phyloP scores from a whole-genome alignment of 2,888 invertebrate genomes.

The Spialia ferax region DNA sequence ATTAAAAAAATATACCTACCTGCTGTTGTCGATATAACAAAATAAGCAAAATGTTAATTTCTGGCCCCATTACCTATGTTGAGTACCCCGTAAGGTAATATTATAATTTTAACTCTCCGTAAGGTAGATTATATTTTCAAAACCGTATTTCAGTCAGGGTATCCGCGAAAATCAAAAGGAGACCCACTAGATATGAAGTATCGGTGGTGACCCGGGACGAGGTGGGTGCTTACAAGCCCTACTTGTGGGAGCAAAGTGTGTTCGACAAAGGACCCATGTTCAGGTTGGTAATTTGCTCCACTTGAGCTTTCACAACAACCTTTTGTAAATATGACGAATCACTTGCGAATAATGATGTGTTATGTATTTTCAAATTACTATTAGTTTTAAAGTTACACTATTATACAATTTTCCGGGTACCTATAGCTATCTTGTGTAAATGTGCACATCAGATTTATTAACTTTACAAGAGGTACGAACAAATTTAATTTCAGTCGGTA shows the following conservation, averaged over 20 bases:
- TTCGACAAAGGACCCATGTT: slow-evolving; percentile 98
- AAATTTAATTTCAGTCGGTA: too few relatives aligned
- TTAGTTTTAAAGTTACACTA: too few relatives aligned
- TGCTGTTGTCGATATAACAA: neutral
- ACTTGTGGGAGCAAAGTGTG: slow-evolving; percentile 97
- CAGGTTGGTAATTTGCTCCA: slow-evolving; percentile 77
- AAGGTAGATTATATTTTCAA: neutral
- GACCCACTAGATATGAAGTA: slow-evolving; percentile 96
- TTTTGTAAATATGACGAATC: neutral
- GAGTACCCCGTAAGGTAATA: neutral
- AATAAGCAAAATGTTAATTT: neutral
- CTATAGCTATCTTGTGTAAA: too few relatives aligned
- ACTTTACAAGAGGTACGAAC: too few relatives aligned
- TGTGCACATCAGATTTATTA: too few relatives aligned
- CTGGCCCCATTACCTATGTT: neutral
- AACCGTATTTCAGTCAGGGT: slow-evolving; percentile 89
- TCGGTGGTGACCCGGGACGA: slow-evolving; percentile 97
- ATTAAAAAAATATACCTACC: too few relatives aligned
- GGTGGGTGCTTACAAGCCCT: slow-evolving; percentile 98
- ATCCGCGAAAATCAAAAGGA: slow-evolving; percentile 94
- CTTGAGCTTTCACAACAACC: neutral
- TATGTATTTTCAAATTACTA: too few relatives aligned
- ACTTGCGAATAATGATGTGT: neutral
- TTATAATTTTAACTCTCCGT: neutral
- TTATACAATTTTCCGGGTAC: too few relatives aligned